A percentile compares a stretch with the other conserved stretches of the same genome.
Conservation (phyloP, 2,797 vertebrate species). For the Coendou prehensilis region DNA sequence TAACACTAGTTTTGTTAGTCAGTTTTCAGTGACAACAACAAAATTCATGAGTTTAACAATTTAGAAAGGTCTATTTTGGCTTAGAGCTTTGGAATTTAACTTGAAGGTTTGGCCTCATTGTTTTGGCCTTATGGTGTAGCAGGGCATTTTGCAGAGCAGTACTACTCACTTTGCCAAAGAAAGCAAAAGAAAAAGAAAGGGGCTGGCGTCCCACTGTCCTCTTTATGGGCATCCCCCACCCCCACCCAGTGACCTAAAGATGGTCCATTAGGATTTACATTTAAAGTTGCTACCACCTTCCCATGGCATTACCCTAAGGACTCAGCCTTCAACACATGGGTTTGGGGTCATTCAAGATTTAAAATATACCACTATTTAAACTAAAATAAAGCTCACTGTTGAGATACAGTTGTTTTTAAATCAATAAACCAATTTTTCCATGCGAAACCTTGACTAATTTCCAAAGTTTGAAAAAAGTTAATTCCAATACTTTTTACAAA, state of each 20-base stretch:
- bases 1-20: not conserved
- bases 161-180: no score
- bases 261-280: rapidly evolving
- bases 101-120: not conserved
- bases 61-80: not conserved
- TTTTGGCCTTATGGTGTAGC: not conserved
- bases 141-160: not conserved
- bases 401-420: not conserved
- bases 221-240: no score
- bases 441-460: not conserved
- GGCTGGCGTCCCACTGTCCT: no score
- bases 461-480: not conserved
- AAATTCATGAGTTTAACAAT: no score
- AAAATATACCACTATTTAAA: not conserved
- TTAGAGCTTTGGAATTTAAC: not conserved
- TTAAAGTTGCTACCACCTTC: no score
- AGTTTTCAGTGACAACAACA: not conserved
- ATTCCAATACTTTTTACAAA: not conserved
- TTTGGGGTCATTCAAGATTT: not conserved
- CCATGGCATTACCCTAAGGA: not conserved
- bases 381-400: not conserved
- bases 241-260: not conserved
- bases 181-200: not conserved
- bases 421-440: not conserved
- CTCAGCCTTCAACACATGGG: not conserved